A percentile compares a stretch with the other conserved stretches of the same genome.
Evolutionary conservation across 2,113 vertebrate species (phyloP).

Genomic region (Zingel zingel): DNA sequence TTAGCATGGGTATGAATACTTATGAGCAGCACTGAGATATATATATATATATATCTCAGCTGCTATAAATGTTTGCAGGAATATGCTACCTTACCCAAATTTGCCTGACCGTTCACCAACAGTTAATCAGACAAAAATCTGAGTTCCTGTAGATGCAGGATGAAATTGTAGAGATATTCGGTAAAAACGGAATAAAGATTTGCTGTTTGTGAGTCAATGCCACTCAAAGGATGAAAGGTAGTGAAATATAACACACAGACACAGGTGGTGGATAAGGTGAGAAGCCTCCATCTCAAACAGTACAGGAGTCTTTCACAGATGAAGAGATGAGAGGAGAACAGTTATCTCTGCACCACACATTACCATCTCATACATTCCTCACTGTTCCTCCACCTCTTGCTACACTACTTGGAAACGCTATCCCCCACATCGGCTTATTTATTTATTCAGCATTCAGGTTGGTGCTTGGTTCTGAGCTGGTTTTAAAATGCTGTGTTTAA

Average conservation of each 20-base stretch:
- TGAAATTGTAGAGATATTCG: neutral
- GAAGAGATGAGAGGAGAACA: slow-evolving; percentile 25
- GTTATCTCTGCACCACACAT: slow-evolving; percentile 28
- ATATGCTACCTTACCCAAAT: neutral
- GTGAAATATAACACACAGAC: neutral
- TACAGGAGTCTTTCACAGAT: slow-evolving; percentile 6
- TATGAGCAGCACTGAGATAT: too few species aligned
- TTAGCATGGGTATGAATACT: too few species aligned
- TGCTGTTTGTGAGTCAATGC: slow-evolving; percentile 1
- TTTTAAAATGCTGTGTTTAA: neutral
- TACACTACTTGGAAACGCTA: neutral
- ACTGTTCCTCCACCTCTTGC: neutral
- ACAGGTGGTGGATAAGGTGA: neutral
- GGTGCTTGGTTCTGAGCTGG: neutral
- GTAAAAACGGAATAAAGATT: neutral
- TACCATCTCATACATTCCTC: neutral
- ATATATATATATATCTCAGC: too few species aligned
- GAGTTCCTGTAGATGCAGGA: neutral
- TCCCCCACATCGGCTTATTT: neutral
- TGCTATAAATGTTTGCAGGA: neutral
- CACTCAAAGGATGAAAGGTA: neutral
- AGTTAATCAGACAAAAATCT: neutral
- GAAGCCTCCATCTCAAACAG: neutral
- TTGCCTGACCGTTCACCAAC: neutral
- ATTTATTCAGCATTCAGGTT: neutral